Evolutionary conservation across 2,888 invertebrate genomes (phyloP).

Genomic region (Plusia festucae): DNA sequence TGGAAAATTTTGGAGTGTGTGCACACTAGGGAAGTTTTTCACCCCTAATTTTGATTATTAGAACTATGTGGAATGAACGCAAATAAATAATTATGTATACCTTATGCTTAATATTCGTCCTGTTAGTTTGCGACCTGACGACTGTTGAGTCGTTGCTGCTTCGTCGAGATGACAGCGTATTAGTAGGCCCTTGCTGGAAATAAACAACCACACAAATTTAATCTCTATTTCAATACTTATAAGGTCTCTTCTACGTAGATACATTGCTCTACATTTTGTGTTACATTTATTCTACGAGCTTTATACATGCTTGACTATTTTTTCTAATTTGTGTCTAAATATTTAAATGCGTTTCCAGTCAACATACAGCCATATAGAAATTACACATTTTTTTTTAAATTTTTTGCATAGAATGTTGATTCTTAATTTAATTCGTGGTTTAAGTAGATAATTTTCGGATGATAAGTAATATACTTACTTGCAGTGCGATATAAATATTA

Average conservation of each 20-base stretch:
- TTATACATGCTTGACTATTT: background rate
- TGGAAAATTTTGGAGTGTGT: too few species aligned
- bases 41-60: too few species aligned
- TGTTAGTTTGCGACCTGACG: constrained; percentile 84
- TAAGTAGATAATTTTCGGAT: background rate
- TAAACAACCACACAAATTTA: constrained; percentile 35
- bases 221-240: background rate
- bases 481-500: background rate
- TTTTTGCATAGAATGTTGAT: background rate
- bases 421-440: background rate
- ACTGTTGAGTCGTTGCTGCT: constrained; percentile 95
- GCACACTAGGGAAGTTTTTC: too few species aligned
- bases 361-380: background rate
- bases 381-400: background rate
- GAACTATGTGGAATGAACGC: too few species aligned
- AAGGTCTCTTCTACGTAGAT: background rate
- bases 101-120: constrained; percentile 87
- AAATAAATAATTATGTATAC: constrained; percentile 60
- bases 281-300: background rate
- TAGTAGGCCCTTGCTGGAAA: constrained; percentile 92
- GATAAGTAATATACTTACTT: background rate
- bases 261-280: background rate
- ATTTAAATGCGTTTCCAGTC: background rate
- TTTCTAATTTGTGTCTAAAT: background rate
- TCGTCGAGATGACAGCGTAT: constrained; percentile 93